Base-by-base conservation (phyloP, 2,888 invertebrate genomes). In the Cheilosia pagana region DNA sequence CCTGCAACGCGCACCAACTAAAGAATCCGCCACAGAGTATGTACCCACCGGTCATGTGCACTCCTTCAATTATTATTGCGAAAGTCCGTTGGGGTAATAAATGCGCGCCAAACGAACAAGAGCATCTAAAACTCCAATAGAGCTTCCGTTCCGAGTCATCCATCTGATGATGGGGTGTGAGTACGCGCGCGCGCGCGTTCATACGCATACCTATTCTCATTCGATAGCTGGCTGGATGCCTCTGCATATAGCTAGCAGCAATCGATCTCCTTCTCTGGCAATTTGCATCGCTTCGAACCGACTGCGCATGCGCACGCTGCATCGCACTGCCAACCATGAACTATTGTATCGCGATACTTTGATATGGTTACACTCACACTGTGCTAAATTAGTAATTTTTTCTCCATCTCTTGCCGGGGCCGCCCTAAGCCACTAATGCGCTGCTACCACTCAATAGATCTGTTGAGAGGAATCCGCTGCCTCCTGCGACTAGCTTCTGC, bases 101-200 rank as follows among this genome's bases (percentile, higher is more conserved):
- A 85, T 79, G 83, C 45, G 19, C 45, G 19, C 28, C 41, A 45
- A 63, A 57, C 55, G 31, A 78, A 21, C 67, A 35, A 35, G 28
- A 21, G 65, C 59, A 55, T 67, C 60, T 53, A 31, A 72, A 62
- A 57, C 59, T 74, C 79, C 75, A 65, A 71, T 70, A 60, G 67
- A 81, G 90, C 90, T 90, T 90, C 90, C 90, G 90, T 90, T 90
- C 91, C 91, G 89, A 89, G 88, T 90, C 90, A 90, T 90, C 90
- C 89, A 89, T 90, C 90, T 89, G 83, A 79, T 89, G 83, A 79
- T 89, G 79, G 70, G 75, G 81, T 75, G 74, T 74, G 72, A 67
- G 50, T 21, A 43, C 63, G 74, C 74, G 72, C 72, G 50, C 21
- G 50, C 63, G 21, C 52, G 41, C 60, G 45, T 19, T 35, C 6